Base-by-base conservation (phyloP, 1,140 invertebrate species). In the Panulirus ornatus region DNA sequence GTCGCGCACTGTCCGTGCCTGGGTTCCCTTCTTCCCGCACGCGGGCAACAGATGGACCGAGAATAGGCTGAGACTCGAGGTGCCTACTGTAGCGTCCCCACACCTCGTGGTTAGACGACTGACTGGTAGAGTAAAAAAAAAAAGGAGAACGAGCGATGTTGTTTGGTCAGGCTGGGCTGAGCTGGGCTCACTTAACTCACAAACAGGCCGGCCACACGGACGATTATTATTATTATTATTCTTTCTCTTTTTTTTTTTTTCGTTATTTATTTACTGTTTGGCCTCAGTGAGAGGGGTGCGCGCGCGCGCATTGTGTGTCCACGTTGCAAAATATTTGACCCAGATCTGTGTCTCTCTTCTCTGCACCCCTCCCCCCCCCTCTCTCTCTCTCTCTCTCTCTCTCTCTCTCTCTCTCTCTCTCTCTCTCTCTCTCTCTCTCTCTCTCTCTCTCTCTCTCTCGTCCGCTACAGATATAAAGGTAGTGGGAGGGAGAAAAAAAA, bases 341-440 rank as follows among this genome's bases (percentile, higher is more conserved):
- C n/a, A 19, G 54, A 19, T 75, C 34, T 75, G 6, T 11, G 71
- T 75, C 30, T 40, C 30, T 36, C 5, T 14, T 38, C 38, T 14
- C 51, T 9, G 58, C 19, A 6, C 19, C 27, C 58, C 19, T 27
- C 19, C 27, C 19, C n/a, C n/a, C n/a, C n/a, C 27, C 8, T 63
- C 58, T 63, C 58, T 63, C 58, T 63, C 58, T 63, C 58, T 63
- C 58, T 63, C 58, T 63, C 58, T 63, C 58, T 63, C 58, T 63
- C 58, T 63, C 58, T 63, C 58, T 63, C 58, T 63, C 58, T 63
- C 58, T 63, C 58, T 63, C 58, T 63, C 58, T 63, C 58, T 63
- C 58, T 63, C 58, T 63, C 58, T 63, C 58, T 63, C 58, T 63
- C 58, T 63, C 58, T 63, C 58, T 63, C 58, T 63, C 58, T 63